Evolutionary conservation across 2,888 invertebrate species (phyloP).

Genomic region (Drosophila mercatorum): DNA sequence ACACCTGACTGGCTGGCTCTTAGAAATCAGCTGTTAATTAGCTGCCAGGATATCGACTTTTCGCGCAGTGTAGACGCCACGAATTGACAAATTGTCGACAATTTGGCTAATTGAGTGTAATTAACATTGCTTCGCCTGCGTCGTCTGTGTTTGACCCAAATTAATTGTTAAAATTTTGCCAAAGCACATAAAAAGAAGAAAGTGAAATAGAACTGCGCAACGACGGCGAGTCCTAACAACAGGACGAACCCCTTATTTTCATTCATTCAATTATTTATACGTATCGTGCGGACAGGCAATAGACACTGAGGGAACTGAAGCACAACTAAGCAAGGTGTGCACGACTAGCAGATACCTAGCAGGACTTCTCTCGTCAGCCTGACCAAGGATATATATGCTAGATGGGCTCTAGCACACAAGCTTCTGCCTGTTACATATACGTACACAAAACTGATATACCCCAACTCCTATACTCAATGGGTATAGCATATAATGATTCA

Average conservation of each 20-base stretch:
- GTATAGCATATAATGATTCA: conserved; percentile 4
- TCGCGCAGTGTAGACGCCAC: conserved; percentile 33
- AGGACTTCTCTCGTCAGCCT: no score
- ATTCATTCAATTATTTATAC: conserved; percentile 56
- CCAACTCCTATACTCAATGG: no score
- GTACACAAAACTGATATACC: background rate
- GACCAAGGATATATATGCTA: background rate
- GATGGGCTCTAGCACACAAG: background rate
- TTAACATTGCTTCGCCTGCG: conserved; percentile 57
- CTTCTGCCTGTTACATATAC: background rate
- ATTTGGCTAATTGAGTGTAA: conserved; percentile 76
- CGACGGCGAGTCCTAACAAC: conserved; percentile 8
- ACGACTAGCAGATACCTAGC: background rate
- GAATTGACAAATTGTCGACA: conserved; percentile 64
- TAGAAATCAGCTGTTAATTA: conserved; percentile 51
- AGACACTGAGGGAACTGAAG: conserved; percentile 13
- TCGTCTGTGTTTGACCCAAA: conserved; percentile 57
- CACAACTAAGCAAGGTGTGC: background rate
- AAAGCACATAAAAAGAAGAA: conserved; percentile 39
- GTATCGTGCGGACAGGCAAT: conserved; percentile 35
- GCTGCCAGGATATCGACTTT: conserved; percentile 26
- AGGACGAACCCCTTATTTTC: conserved; percentile 63
- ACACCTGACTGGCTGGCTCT: background rate
- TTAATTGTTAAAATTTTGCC: conserved; percentile 68
- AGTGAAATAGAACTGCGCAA: conserved; percentile 29